Evolutionary conservation across 2,888 invertebrate species (phyloP), one percentile per base, ranked within the genome.

Genomic region (Cheilosia pagana): DNA sequence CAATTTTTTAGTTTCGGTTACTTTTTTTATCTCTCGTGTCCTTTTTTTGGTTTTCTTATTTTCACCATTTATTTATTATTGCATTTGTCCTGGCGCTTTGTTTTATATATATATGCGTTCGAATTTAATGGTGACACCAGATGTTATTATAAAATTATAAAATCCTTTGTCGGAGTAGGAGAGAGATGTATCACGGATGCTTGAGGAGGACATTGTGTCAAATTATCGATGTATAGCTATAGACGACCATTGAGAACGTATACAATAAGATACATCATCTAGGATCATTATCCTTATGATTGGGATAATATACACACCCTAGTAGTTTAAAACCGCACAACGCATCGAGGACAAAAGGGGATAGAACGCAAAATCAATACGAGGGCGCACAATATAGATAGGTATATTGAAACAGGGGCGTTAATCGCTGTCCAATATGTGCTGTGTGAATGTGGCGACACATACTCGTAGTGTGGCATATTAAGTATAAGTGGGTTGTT

Each of bases 41-140:
- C 68, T 70, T 72, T 60, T 81, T 45, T 31, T 70, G n/a, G 21
- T 25, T 41, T 53, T 62, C 48, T 74, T 53, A 45, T 35, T 43
- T 62, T 63, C 55, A 70, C 45, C 77, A 77, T 77, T 78, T 85
- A 75, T 85, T 85, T 85, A 81, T 85, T 85, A 85, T 85, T 85
- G 81, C 85, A 85, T 85, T 81, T 60, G 65, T 81, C 81, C 76
- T 71, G 81, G 62, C 72, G 76, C 67, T 86, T 82, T 88, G 76
- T 87, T 87, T 85, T 87, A 87, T 87, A 28, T 25, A n/a, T 25
- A 4, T 8, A 87, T 88, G 87, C 86, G 85, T 88, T 88, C 87
- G 75, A 88, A 88, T 88, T 88, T 88, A 88, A 88, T 88, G 87
- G 87, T 87, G 77, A 76, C 85, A 85, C 86, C 89, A 89, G 89